These are phyloP conservation scores for Setophaga coronata DNA, from an alignment of 2,113 vertebrate species.

Conservation along the genomic window DNA sequence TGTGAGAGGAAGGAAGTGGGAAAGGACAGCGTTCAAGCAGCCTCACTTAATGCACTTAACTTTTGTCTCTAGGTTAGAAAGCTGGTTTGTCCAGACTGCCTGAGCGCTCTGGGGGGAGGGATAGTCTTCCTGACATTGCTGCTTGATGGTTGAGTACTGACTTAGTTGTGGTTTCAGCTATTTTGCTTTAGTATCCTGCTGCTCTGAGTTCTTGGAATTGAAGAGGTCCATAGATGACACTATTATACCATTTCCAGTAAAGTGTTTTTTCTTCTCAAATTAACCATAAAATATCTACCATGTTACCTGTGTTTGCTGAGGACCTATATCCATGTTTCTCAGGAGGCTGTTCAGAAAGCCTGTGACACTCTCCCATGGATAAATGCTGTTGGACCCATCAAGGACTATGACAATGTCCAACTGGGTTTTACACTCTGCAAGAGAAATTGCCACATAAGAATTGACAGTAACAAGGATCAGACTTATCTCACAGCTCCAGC, in stretches of 20 bases:
- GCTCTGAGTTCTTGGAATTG: not conserved
- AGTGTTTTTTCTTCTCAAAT: not conserved
- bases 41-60: not conserved
- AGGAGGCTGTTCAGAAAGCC: conserved; percentile 85
- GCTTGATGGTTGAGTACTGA: not conserved
- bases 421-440: conserved; percentile 87
- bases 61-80: not conserved
- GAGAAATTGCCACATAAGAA: not conserved
- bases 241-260: not conserved
- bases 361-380: conserved; percentile 88
- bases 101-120: not conserved
- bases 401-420: conserved; percentile 93
- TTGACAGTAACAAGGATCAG: not conserved
- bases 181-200: not conserved
- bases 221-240: not conserved
- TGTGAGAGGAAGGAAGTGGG: conserved; percentile 19
- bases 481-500: not conserved
- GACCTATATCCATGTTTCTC: conserved; percentile 85
- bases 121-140: not conserved
- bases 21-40: not conserved
- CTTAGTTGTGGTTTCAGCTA: not conserved
- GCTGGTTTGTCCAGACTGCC: not conserved
- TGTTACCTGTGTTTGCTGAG: conserved; percentile 87
- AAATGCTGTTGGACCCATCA: conserved; percentile 97
- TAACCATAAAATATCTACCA: not conserved